phyloP scores from a whole-genome alignment of 2,797 vertebrate species.

The Spatula clypeata region DNA sequence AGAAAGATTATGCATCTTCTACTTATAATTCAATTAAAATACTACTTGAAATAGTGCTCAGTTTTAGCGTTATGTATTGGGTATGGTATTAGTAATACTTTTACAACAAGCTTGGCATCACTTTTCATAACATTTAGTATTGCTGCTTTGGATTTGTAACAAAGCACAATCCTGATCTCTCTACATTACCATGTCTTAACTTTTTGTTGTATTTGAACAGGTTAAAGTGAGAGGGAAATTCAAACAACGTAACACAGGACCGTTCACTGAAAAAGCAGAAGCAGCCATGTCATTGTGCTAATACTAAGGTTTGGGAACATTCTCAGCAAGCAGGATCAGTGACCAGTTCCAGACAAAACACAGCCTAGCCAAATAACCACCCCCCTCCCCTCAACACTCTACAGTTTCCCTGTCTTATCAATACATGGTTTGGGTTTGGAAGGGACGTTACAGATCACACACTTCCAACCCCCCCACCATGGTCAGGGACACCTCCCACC shows the following conservation, averaged over 20 bases:
- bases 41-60: background rate
- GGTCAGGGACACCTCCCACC: no score
- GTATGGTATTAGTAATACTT: background rate
- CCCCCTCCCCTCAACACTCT: background rate
- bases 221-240: background rate
- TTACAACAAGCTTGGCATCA: background rate
- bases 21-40: background rate
- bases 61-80: background rate
- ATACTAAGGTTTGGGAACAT: background rate
- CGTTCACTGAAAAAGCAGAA: background rate
- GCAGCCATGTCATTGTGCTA: rapidly evolving
- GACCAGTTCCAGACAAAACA: background rate
- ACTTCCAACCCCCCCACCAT: no score
- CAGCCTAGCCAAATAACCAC: background rate
- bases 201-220: background rate
- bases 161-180: background rate
- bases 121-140: background rate
- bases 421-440: no score
- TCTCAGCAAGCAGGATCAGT: background rate
- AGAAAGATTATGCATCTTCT: background rate
- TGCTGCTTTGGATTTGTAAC: background rate
- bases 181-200: background rate
- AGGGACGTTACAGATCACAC: no score
- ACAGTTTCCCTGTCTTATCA: background rate
- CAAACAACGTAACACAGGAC: background rate